Evolutionary conservation across 2,797 vertebrate species (phyloP).

Genomic region (Furcifer pardalis): DNA sequence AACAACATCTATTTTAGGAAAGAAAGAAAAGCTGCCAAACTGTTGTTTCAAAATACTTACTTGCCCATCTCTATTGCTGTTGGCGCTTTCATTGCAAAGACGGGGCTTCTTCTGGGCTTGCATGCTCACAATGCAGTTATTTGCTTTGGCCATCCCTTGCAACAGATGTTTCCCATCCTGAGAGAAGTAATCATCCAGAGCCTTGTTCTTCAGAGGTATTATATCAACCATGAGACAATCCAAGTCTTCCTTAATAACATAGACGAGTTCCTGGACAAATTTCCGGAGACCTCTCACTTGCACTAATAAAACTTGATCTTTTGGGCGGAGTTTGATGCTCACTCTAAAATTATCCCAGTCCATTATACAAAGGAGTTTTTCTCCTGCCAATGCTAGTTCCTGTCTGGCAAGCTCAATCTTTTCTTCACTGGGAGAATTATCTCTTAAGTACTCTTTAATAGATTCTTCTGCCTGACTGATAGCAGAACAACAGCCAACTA

Average conservation of each 20-base stretch:
- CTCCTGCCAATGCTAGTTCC: slow-evolving; percentile 8
- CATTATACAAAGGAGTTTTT: slow-evolving; percentile 8
- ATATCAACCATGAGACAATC: neutral
- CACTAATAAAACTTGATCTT: neutral
- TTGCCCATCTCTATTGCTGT: neutral
- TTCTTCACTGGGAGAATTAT: neutral
- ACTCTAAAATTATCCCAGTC: slow-evolving; percentile 11
- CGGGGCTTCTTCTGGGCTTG: neutral
- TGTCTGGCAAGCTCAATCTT: neutral
- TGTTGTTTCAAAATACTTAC: slow-evolving; percentile 1
- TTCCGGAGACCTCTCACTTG: neutral
- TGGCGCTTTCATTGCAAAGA: neutral
- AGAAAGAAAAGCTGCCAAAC: neutral
- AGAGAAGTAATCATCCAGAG: slow-evolving; percentile 3
- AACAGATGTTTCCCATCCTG: neutral
- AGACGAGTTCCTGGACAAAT: neutral
- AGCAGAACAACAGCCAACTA: neutral
- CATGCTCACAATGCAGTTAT: neutral
- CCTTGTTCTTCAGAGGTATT: neutral
- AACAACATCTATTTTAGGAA: neutral
- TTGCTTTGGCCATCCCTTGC: neutral
- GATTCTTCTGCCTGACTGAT: neutral
- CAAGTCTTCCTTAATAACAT: slow-evolving; percentile 1
- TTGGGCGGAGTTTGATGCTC: neutral
- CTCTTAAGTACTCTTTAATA: slow-evolving; percentile 3